Evolutionary conservation across 2,888 invertebrate genomes (phyloP).

Genomic region (Plagodis dolabraria): DNA sequence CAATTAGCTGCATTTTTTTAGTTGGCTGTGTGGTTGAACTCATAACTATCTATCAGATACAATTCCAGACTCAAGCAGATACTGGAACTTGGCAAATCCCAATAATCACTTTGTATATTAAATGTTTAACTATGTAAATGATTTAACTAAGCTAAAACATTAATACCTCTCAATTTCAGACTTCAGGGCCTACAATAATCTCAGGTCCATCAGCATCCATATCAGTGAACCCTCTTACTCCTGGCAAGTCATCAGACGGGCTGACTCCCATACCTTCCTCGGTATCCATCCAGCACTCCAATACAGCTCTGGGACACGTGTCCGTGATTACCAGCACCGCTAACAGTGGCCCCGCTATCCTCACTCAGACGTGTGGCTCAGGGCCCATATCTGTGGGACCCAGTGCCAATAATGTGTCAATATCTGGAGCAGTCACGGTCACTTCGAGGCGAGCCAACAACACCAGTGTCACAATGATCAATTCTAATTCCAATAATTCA

Average conservation of each 20-base stretch:
- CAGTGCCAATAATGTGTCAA: conserved; percentile 54
- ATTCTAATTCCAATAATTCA: conserved; percentile 53
- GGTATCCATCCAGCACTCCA: conserved; percentile 73
- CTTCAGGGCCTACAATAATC: conserved; percentile 59
- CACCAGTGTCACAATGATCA: conserved; percentile 90
- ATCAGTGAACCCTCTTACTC: conserved; percentile 68
- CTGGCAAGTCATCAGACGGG: conserved; percentile 71
- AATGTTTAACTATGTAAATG: no score
- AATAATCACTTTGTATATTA: no score
- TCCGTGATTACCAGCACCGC: conserved; percentile 49
- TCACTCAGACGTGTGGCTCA: conserved; percentile 41
- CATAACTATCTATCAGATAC: no score
- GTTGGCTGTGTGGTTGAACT: no score
- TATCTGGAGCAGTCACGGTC: conserved; percentile 87
- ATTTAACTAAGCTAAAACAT: no score
- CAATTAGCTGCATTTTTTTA: no score
- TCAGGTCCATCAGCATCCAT: conserved; percentile 68
- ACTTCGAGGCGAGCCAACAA: conserved; percentile 87
- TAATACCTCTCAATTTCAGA: conserved; percentile 48
- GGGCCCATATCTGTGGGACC: conserved; percentile 37
- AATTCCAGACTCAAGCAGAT: no score
- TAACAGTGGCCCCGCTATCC: conserved; percentile 28
- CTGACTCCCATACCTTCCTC: conserved; percentile 59
- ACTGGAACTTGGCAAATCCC: no score
- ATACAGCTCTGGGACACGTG: conserved; percentile 71